Percentiles rank a stretch among this genome's conserved stretches.
Evolutionary conservation across 2,888 invertebrate genomes (phyloP).

Genomic region (Eurytoma adleriae): DNA sequence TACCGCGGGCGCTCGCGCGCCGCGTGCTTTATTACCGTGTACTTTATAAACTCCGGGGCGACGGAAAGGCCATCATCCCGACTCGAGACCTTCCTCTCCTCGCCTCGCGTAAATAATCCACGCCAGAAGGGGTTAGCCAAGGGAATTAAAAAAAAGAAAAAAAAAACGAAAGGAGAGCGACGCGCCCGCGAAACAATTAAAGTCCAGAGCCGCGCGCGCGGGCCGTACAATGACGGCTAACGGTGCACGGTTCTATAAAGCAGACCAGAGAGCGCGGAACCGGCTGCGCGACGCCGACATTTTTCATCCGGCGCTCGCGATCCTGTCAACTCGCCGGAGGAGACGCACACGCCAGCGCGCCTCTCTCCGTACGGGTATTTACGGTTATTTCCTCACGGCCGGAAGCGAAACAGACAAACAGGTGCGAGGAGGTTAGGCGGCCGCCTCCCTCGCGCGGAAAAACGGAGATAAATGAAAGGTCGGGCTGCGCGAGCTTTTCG

Average conservation of each 20-base stretch:
- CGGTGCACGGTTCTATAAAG: slow-evolving; percentile 38
- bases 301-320: background rate
- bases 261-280: slow-evolving; percentile 16
- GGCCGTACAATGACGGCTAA: slow-evolving; percentile 26
- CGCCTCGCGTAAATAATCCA: slow-evolving; percentile 35
- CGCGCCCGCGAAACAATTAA: slow-evolving; percentile 43
- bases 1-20: slow-evolving; percentile 9
- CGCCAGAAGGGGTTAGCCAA: no score
- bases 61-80: slow-evolving; percentile 17
- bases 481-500: background rate
- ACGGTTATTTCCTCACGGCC: slow-evolving; percentile 43
- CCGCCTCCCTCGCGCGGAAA: background rate
- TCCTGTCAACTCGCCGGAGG: no score
- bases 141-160: background rate
- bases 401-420: slow-evolving; percentile 49
- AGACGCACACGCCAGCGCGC: background rate
- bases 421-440: slow-evolving; percentile 16
- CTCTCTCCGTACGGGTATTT: slow-evolving; percentile 19
- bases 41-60: slow-evolving; percentile 35
- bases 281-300: slow-evolving; percentile 1
- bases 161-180: background rate
- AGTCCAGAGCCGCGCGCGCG: background rate
- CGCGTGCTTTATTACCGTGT: slow-evolving; percentile 36
- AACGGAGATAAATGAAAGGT: slow-evolving; percentile 27
- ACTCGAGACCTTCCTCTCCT: background rate